Percentiles rank a stretch among this genome's conserved stretches.
phyloP scores from a whole-genome alignment of 1,140 invertebrate species.

The Achatina immaculata region DNA sequence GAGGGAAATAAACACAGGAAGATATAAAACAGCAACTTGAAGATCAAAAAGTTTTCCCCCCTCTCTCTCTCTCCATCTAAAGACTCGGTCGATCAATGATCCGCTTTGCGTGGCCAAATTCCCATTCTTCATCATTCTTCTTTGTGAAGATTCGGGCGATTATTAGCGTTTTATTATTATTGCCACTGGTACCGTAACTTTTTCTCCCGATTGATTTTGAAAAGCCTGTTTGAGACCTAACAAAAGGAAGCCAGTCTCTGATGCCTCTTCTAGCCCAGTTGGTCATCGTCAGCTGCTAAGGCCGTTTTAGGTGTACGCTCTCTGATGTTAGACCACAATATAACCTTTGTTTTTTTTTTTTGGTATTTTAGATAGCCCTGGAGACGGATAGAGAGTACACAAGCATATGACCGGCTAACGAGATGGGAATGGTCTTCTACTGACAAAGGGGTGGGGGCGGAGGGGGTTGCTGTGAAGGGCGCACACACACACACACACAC shows the following conservation, averaged over 20 bases:
- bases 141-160: neutral
- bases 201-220: neutral
- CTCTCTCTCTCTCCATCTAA: no score
- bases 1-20: slow-evolving; percentile 9
- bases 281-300: neutral
- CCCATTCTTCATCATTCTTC: neutral
- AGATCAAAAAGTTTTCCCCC: slow-evolving; percentile 4
- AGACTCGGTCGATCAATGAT: slow-evolving; percentile 6
- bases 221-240: neutral
- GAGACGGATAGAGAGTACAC: no score
- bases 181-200: neutral
- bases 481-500: no score
- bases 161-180: slow-evolving; percentile 4
- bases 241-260: slow-evolving; percentile 11
- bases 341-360: no score
- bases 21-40: neutral
- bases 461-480: no score
- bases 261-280: neutral
- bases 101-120: neutral
- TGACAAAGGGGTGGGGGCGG: no score
- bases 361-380: no score
- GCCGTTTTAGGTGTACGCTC: neutral
- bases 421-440: no score
- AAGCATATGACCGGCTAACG: no score
- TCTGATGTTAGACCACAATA: neutral